Evolutionary conservation across 2,888 invertebrate species (phyloP), one percentile per base, ranked within the genome.

Genomic region (Thymelicus lineola): DNA sequence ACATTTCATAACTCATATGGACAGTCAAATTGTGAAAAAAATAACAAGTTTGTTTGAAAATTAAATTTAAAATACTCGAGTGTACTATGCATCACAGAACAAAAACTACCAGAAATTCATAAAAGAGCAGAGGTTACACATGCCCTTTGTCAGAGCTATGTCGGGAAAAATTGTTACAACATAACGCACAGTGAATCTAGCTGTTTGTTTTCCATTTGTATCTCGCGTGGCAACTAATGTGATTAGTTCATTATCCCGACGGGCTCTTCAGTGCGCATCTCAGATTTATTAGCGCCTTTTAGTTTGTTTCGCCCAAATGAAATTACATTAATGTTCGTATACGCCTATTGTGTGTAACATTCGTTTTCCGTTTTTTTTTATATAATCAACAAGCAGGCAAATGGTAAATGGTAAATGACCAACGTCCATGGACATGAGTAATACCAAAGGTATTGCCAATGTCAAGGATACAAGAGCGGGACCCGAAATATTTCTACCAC

Each of bases 191-290:
- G 73, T 58, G 45, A 61, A 60, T 57, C 66, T 71, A 67, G 70
- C 72, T 71, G 70, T 65, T 64, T 58, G 38, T 58, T 36, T 67
- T 72, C 74, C 73, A 73, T 86, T 87, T 87, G 79, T 86, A 82
- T 82, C 82, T 82, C 83, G 81, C 81, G 83, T 82, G 80, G 53
- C 53, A 57, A 83, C 86, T 91, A 91, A 92, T 91, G 90, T 91
- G 89, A 91, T 92, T 91, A 90, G 89, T 88, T 90, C 88, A 89
- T 91, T 91, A 91, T 86, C 85, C 85, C 83, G 82, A 80, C 83
- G 80, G 81, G 81, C 78, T 80, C 82, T 81, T 79, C 82, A 77
- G 80, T 76, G 83, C 85, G 85, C 83, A 86, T 82, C 82, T 84
- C 83, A 86, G 87, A 89, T 90, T 89, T 89, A 89, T 90, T 84